These are phyloP conservation scores for Chondrilla cf. caribensis DNA, from an alignment of 37 sponge, comb jelly and placozoan species.

Conservation along the genomic window DNA sequence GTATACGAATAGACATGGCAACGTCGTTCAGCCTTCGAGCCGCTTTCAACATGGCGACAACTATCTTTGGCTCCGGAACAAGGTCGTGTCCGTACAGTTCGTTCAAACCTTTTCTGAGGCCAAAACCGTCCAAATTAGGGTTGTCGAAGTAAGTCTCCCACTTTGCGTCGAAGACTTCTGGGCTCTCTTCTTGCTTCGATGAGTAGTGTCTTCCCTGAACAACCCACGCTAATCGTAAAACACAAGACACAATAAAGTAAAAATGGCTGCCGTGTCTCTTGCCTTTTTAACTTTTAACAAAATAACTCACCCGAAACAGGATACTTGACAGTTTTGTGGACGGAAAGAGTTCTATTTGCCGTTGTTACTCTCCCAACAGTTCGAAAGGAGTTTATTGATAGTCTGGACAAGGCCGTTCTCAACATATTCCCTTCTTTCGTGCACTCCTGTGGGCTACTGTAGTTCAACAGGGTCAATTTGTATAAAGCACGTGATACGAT, in stretches of 20 bases:
- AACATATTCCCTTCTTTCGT: not conserved
- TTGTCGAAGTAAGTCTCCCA: conserved; percentile 82
- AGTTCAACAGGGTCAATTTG: not conserved
- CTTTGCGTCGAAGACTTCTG: conserved; percentile 76
- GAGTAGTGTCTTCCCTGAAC: conserved; percentile 1
- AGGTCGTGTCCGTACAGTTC: conserved; percentile 89
- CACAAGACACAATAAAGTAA: not conserved
- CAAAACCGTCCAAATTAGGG: conserved; percentile 68
- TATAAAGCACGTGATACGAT: no score
- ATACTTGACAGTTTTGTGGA: not conserved
- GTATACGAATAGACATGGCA: conserved; percentile 82
- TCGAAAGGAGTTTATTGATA: not conserved
- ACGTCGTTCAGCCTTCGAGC: conserved; percentile 80
- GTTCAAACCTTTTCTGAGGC: conserved; percentile 71
- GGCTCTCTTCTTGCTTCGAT: conserved; percentile 39
- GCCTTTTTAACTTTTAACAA: not conserved
- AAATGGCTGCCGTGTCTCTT: conserved; percentile 16
- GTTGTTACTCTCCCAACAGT: not conserved
- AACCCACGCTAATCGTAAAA: not conserved
- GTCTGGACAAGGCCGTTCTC: conserved; percentile 11
- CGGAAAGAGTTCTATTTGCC: not conserved
- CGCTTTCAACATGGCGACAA: conserved; percentile 77
- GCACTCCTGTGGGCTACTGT: no score
- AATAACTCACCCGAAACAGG: not conserved
- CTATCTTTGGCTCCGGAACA: conserved; percentile 90